Evolutionary conservation across 2,888 invertebrate species (phyloP).

Genomic region (Nomada fabriciana): DNA sequence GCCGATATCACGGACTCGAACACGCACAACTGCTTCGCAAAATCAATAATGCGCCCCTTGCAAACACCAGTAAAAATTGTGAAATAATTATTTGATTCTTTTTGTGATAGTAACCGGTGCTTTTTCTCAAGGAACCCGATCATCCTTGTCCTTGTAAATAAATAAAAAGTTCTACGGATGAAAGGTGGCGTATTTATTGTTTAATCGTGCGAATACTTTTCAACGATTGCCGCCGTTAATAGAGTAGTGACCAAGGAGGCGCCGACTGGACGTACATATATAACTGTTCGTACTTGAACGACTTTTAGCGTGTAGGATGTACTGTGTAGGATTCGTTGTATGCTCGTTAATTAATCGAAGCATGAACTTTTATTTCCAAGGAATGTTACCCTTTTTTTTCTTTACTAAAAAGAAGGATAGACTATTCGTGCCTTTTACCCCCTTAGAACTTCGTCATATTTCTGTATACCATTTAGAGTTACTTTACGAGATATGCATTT

Average conservation of each 20-base stretch:
- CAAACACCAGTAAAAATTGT: constrained; percentile 7
- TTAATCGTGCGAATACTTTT: not conserved
- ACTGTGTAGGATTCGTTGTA: constrained; percentile 1
- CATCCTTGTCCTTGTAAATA: not conserved
- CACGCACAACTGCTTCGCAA: constrained; percentile 13
- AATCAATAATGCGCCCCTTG: constrained; percentile 21
- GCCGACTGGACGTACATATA: constrained; percentile 13
- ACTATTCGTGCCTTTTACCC: not conserved
- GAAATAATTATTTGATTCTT: not conserved
- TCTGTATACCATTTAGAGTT: no score
- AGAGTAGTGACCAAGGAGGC: not conserved
- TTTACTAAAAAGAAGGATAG: not conserved
- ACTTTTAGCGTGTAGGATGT: constrained; percentile 13
- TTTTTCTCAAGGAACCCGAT: not conserved
- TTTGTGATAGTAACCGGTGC: not conserved
- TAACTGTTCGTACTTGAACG: constrained; percentile 21
- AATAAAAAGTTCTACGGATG: not conserved
- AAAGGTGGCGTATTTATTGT: not conserved
- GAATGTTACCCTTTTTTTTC: not conserved
- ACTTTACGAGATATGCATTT: no score
- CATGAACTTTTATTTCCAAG: not conserved
- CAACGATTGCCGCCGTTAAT: not conserved
- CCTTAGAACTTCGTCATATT: no score
- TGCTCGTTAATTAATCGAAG: constrained; percentile 17
- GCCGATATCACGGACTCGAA: not conserved